Conservation (phyloP, 2,797 vertebrate species). For the Thalassophryne amazonica region DNA sequence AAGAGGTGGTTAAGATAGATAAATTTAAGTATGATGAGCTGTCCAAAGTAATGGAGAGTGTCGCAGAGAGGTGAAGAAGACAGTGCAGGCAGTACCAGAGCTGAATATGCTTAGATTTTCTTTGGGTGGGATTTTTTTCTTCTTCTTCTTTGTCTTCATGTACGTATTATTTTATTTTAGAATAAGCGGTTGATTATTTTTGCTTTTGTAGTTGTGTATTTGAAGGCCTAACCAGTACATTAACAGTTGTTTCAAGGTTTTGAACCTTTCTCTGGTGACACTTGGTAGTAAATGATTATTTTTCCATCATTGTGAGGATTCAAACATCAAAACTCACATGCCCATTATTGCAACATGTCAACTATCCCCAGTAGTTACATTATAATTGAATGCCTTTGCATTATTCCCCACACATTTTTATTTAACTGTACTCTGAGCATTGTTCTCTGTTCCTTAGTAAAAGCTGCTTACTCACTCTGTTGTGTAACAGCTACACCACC, state of each 20-base stretch:
- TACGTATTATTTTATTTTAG: too few species aligned
- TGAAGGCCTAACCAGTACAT: background rate
- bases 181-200: too few species aligned
- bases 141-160: too few species aligned
- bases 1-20: too few species aligned
- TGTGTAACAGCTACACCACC: constrained; percentile 35
- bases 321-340: background rate
- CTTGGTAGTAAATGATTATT: background rate
- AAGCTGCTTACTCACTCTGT: constrained; percentile 37
- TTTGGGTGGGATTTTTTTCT: too few species aligned
- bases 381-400: background rate
- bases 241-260: background rate
- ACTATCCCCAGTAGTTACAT: background rate
- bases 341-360: background rate
- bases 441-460: constrained; percentile 29
- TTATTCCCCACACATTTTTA: background rate
- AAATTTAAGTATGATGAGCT: too few species aligned
- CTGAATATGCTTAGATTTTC: too few species aligned
- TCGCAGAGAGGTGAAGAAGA: too few species aligned
- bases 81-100: too few species aligned
- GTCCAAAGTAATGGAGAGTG: too few species aligned
- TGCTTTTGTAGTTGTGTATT: background rate
- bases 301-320: background rate
- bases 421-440: background rate
- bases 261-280: background rate